These are phyloP conservation scores for Oceanites oceanicus DNA, from an alignment of 2,113 vertebrate genomes.

Conservation along the genomic window DNA sequence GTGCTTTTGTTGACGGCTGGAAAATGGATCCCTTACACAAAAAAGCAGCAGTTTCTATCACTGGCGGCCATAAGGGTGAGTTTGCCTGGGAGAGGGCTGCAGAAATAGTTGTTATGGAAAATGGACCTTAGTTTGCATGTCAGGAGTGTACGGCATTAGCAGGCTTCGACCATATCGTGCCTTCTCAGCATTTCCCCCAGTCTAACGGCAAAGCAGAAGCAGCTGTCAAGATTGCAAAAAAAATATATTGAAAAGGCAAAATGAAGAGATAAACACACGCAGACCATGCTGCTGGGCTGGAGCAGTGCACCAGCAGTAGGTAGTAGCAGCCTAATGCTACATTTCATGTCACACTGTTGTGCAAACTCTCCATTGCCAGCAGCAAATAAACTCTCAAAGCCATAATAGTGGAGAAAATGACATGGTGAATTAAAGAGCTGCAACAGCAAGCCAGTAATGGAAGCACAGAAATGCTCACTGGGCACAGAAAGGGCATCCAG, in stretches of 20 bases:
- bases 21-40: background rate
- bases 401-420: background rate
- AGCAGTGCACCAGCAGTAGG: background rate
- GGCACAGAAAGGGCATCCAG: background rate
- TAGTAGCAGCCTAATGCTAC: background rate
- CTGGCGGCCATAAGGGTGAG: background rate
- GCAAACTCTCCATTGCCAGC: background rate
- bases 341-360: slow-evolving; percentile 42
- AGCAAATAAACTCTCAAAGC: slow-evolving; percentile 48
- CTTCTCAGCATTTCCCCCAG: slow-evolving; percentile 3
- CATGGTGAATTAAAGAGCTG: slow-evolving; percentile 33
- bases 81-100: background rate
- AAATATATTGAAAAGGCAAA: background rate
- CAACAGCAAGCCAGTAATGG: background rate
- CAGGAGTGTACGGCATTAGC: background rate
- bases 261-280: background rate
- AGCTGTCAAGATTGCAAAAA: slow-evolving; percentile 22
- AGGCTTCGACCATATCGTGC: background rate
- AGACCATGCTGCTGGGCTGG: background rate
- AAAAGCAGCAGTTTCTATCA: background rate
- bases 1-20: background rate
- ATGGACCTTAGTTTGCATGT: slow-evolving; percentile 5
- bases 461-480: background rate
- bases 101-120: background rate
- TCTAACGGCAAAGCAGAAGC: fast-evolving